Conservation (phyloP, 1,140 invertebrate species). For the Ectropis grisescens region DNA sequence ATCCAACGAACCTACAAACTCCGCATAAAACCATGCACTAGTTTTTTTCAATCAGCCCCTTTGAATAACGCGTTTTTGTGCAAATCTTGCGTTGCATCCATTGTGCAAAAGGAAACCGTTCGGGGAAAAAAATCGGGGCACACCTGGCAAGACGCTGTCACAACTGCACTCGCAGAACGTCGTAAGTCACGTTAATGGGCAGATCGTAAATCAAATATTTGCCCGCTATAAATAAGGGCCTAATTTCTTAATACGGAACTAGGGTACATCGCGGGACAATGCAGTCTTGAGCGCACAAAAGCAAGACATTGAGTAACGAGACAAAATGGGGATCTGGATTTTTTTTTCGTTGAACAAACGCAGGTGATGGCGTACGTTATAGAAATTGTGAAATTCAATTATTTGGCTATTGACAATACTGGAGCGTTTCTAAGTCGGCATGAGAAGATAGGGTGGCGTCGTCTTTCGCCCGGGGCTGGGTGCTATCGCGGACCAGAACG, state of each 20-base stretch:
- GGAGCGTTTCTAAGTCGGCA: slow-evolving; percentile 23
- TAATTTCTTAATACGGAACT: slow-evolving; percentile 37
- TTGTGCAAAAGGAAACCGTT: slow-evolving; percentile 53
- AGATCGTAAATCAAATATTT: slow-evolving; percentile 38
- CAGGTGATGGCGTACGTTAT: slow-evolving; percentile 46
- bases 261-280: slow-evolving; percentile 27
- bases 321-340: slow-evolving; percentile 40
- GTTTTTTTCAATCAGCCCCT: slow-evolving; percentile 31
- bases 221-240: slow-evolving; percentile 42
- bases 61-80: slow-evolving; percentile 55
- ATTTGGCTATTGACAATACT: slow-evolving; percentile 45
- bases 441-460: no score
- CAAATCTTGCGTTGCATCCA: slow-evolving; percentile 50
- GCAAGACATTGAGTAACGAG: slow-evolving; percentile 51
- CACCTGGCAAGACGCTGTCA: slow-evolving; percentile 45
- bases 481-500: no score
- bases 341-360: slow-evolving; percentile 36
- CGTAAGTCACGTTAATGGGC: slow-evolving; percentile 20
- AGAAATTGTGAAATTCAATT: slow-evolving; percentile 55
- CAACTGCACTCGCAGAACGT: slow-evolving; percentile 12
- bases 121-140: slow-evolving; percentile 26
- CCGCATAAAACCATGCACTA: slow-evolving; percentile 12
- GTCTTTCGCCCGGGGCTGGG: no score
- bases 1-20: slow-evolving; percentile 12
- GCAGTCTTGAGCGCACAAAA: slow-evolving; percentile 23